Conservation (phyloP, 2,888 invertebrate genomes). For the Lacanobia oleracea region DNA sequence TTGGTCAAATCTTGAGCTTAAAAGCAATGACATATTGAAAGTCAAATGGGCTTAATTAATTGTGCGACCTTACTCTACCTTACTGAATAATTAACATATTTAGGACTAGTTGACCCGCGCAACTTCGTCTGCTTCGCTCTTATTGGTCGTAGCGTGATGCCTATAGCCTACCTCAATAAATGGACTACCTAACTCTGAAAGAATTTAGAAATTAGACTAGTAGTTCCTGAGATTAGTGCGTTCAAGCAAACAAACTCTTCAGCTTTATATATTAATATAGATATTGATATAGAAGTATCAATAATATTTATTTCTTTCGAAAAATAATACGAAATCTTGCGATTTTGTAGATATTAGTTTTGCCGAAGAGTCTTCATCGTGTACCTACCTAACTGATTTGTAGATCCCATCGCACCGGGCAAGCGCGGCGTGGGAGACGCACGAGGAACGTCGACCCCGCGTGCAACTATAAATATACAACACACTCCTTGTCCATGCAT, state of each 20-base stretch:
- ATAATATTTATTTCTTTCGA: constrained; percentile 1
- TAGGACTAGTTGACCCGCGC: no score
- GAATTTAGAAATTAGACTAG: no score
- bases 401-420: constrained; percentile 78
- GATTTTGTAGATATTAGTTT: no score
- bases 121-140: no score
- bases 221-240: no score
- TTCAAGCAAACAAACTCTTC: no score
- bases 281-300: no score
- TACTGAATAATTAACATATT: constrained; percentile 14
- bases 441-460: constrained; percentile 87
- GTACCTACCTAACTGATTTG: constrained; percentile 67
- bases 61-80: constrained; percentile 25
- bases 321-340: no score
- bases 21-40: constrained; percentile 54
- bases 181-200: no score
- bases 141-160: no score
- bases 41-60: constrained; percentile 45
- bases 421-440: constrained; percentile 85
- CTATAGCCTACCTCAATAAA: no score
- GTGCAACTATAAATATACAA: constrained; percentile 87
- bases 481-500: constrained; percentile 81
- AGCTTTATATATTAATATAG: no score
- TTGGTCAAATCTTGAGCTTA: constrained; percentile 57
- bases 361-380: constrained; percentile 58